Evolutionary conservation across 2,797 vertebrate species (phyloP), one percentile per base, ranked within the genome.

Genomic region (Gymnopithys bicolor): DNA sequence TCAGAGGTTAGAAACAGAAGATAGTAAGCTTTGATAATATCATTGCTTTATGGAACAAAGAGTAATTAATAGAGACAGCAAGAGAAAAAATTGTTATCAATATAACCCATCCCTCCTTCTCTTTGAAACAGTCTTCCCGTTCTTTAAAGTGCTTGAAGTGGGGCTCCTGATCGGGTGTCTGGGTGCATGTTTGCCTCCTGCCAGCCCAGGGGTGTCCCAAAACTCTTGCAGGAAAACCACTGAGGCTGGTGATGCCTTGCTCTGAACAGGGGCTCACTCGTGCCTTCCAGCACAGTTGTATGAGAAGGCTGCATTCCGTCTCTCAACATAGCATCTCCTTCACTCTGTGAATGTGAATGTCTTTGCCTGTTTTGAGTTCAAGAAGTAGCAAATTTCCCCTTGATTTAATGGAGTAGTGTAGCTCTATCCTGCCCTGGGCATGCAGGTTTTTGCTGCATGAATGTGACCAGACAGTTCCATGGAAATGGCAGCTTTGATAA

Each of bases 221-320:
- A 32, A 53, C 14, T 49, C 23, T 9, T 46, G 18, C 13, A 12
- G 69, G 51, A 74, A 55, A 63, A 37, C 19, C 10, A 1, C 7
- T 5, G 28, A 25, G 49, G 12, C 16, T 45, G 62, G 35, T 1
- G 4, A 24, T 37, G 6, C 32, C 19, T 48, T 4, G 3, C 12
- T 62, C 63, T 0, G 1, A 21, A 13, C 0, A 4, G 28, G 11
- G 28, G 28, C 49, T 64, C 0, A 0, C 33, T 52, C 0, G 1
- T 66, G 33, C 5, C 12, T 84, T 27, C 13, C 60, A 37, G 43
- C 21, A 30, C 1, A 2, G 49, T 9, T 2, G 1, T 32, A 15
- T 0, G 3, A 69, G 45, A 24, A 55, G 10, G 51, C 35, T 82
- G 33, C 2, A 0, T 51, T 85, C 35, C 13, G 18, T 9, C 32